phyloP scores from a whole-genome alignment of 2,888 invertebrate genomes.

The Vannuccia rotundouncinata region DNA sequence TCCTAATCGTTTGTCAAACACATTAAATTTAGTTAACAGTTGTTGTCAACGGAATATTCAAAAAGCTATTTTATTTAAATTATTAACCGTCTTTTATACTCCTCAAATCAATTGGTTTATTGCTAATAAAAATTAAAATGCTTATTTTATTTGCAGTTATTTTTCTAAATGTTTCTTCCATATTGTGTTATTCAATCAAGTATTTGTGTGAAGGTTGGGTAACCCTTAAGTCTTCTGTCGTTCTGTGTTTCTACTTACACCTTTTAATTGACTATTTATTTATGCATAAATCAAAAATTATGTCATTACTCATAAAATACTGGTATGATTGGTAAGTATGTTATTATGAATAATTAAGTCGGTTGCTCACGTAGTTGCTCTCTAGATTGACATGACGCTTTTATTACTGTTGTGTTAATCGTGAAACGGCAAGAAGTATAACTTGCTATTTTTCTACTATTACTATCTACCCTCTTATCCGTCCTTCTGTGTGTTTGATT shows the following conservation, averaged over 20 bases:
- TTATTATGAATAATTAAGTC: background rate
- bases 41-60: background rate
- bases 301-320: too few relatives aligned
- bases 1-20: constrained; percentile 4
- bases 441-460: too few relatives aligned
- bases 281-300: too few relatives aligned
- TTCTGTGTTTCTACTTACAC: constrained; percentile 9
- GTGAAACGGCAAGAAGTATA: background rate
- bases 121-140: background rate
- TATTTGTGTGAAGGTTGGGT: constrained; percentile 4
- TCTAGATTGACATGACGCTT: constrained; percentile 24
- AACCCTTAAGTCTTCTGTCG: constrained; percentile 5
- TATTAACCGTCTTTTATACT: background rate
- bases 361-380: constrained; percentile 22
- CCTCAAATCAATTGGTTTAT: background rate
- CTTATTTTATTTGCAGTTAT: background rate
- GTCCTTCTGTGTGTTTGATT: background rate
- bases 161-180: background rate
- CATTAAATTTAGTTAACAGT: background rate
- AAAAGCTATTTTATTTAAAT: background rate
- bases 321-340: too few relatives aligned
- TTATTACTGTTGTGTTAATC: constrained; percentile 16
- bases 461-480: background rate
- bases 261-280: background rate
- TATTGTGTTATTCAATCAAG: background rate